Conservation (phyloP, 2,797 vertebrate species). For the Rhynchonycteris naso region DNA sequence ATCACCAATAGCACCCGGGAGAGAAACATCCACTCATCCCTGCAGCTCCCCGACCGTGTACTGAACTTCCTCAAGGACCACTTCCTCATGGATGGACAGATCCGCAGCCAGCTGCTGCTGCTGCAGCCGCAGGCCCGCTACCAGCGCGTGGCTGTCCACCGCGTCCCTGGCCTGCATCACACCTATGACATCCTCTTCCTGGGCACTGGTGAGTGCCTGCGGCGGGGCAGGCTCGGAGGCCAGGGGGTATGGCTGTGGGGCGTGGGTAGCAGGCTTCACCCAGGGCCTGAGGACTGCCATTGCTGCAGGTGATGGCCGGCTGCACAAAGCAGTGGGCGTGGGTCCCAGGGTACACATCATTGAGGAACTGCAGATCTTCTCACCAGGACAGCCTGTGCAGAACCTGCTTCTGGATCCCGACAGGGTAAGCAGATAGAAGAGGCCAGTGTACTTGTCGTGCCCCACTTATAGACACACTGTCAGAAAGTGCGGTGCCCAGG, state of each 20-base stretch:
- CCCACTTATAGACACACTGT: not conserved
- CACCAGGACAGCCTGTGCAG: conserved; percentile 88
- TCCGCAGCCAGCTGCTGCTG: conserved; percentile 93
- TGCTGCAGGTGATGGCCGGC: conserved; percentile 91
- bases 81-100: conserved; percentile 95
- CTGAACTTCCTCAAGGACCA: conserved; percentile 98
- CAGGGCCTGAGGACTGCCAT: conserved; percentile 34
- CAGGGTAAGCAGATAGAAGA: conserved; percentile 83
- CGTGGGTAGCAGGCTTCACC: rapidly evolving
- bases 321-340: conserved; percentile 94
- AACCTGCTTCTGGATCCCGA: conserved; percentile 92
- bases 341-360: conserved; percentile 91
- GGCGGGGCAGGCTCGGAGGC: rapidly evolving
- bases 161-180: conserved; percentile 81
- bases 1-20: conserved; percentile 91
- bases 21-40: conserved; percentile 91
- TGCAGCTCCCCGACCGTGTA: conserved; percentile 97
- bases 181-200: conserved; percentile 94
- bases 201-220: conserved; percentile 90
- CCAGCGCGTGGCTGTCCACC: conserved; percentile 93
- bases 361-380: conserved; percentile 94
- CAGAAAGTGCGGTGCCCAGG: not conserved
- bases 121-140: conserved; percentile 92
- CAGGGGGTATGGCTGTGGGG: rapidly evolving
- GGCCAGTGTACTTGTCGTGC: too few relatives aligned